Evolutionary conservation across 2,888 invertebrate species (phyloP), one percentile per base, ranked within the genome.

Genomic region (Aricia artaxerxes): DNA sequence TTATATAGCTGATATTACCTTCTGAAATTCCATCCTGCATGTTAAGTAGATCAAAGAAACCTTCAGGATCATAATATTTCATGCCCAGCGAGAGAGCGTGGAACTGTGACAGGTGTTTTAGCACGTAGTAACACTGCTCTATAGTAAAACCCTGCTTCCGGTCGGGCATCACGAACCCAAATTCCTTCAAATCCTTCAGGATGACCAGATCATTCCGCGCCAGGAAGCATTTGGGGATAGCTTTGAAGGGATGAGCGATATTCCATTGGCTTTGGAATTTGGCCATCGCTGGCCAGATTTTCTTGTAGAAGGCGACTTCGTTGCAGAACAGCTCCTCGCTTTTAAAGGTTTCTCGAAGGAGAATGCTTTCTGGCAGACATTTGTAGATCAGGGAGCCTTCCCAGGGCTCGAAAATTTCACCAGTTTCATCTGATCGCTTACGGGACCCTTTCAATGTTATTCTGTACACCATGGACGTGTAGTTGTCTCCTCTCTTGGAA

Each of bases 401-500:
- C 96, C 96, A 97, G n/a, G 95, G 95, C 77, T 93, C 89, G 80
- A 93, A 92, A 0, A 80, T 83, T 79, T 88, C 88, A 49, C 84
- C 82, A 1, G 87, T 88, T 1, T 91, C 91, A 6, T 89, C 90
- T 0, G 88, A 85, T 78, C 87, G 86, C 80, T 90, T 91, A 24
- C 88, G 88, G 4, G 84, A 83, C 0, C 97, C 97, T 83, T 94
- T 95, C 3, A 96, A 88, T 0, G 95, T 91, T 79, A 97, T 94
- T 16, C 97, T 95, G 88, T 97, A 97, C 7, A 97, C 92, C 94
- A 96, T 96, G 9, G 97, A 96, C 0, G 97, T 97, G 85, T 97
- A 97, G 88, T 97, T 97, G 85, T 97, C 97, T 0, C 97, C 97
- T 78, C 97, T 93, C 80, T 96, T 96, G 0, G 97, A 96, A n/a